Percentiles rank a stretch among this genome's conserved stretches.
These are phyloP conservation scores for Perdix hodgsoniae DNA, from an alignment of 2,797 vertebrate species.

Conservation along the genomic window DNA sequence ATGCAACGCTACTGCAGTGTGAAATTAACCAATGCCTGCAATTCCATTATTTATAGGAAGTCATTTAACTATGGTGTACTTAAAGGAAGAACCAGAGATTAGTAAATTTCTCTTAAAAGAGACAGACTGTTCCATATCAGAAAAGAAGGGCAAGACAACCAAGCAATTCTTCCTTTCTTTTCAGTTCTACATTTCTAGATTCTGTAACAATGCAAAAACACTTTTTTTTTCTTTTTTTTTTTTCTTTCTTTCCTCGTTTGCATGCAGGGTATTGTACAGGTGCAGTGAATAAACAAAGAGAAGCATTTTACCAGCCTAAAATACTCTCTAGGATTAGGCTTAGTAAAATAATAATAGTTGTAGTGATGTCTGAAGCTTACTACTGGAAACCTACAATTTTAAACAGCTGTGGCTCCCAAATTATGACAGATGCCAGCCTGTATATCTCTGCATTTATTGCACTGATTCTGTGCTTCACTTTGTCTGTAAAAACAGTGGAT, in stretches of 20 bases:
- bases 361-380: slow-evolving; percentile 46
- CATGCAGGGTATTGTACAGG: slow-evolving; percentile 33
- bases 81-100: neutral
- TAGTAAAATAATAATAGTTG: slow-evolving; percentile 78
- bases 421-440: slow-evolving; percentile 21
- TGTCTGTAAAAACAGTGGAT: slow-evolving; percentile 23
- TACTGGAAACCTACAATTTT: slow-evolving; percentile 73
- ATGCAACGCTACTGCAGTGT: neutral
- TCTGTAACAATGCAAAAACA: neutral
- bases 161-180: neutral
- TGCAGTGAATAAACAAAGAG: slow-evolving; percentile 71
- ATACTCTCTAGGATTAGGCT: slow-evolving; percentile 66
- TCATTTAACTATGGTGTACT: slow-evolving; percentile 1
- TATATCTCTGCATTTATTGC: slow-evolving; percentile 3
- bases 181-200: neutral
- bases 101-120: neutral
- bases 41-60: slow-evolving; percentile 23
- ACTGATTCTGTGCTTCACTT: slow-evolving; percentile 3
- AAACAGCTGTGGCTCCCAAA: slow-evolving; percentile 61
- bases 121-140: neutral
- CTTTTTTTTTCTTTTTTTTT: neutral
- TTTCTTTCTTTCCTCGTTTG: neutral
- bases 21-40: slow-evolving; percentile 10
- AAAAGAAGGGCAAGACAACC: neutral
- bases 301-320: slow-evolving; percentile 71